Percentiles rank a stretch among this genome's conserved stretches.
These are phyloP conservation scores for Leptinotarsa tumamoca DNA, from an alignment of 2,888 invertebrate genomes.

Conservation along the genomic window DNA sequence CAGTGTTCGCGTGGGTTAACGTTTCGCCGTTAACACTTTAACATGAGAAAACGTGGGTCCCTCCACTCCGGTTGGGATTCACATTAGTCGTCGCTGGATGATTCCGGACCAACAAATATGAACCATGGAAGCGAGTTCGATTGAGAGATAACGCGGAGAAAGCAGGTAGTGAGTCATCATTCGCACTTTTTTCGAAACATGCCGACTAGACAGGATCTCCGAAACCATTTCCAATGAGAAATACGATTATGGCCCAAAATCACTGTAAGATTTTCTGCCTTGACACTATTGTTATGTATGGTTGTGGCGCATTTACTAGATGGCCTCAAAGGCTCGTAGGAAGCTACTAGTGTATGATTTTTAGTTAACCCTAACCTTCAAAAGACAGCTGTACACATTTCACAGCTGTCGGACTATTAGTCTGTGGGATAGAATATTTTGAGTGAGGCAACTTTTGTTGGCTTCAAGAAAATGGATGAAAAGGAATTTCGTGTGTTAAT, in stretches of 20 bases:
- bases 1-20: conserved; percentile 52
- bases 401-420: too few species aligned
- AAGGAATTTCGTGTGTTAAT: too few species aligned
- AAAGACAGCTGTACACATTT: too few species aligned
- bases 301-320: too few species aligned
- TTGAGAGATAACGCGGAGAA: neutral
- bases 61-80: neutral
- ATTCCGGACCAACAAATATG: conserved; percentile 8
- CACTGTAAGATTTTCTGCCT: neutral
- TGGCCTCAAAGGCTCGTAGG: too few species aligned
- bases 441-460: too few species aligned
- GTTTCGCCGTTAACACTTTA: conserved; percentile 44
- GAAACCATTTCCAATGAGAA: neutral
- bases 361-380: too few species aligned
- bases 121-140: neutral
- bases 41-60: conserved; percentile 31
- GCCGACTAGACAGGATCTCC: neutral
- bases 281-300: too few species aligned
- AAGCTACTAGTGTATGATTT: too few species aligned
- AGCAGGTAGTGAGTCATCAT: neutral
- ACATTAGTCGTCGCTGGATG: conserved; percentile 2
- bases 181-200: neutral
- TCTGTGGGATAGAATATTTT: too few species aligned
- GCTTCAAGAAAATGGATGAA: too few species aligned
- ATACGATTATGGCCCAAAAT: neutral